Evolutionary conservation across 2,888 invertebrate genomes (phyloP), one percentile per base, ranked within the genome.

Genomic region (Ceramica pisi): DNA sequence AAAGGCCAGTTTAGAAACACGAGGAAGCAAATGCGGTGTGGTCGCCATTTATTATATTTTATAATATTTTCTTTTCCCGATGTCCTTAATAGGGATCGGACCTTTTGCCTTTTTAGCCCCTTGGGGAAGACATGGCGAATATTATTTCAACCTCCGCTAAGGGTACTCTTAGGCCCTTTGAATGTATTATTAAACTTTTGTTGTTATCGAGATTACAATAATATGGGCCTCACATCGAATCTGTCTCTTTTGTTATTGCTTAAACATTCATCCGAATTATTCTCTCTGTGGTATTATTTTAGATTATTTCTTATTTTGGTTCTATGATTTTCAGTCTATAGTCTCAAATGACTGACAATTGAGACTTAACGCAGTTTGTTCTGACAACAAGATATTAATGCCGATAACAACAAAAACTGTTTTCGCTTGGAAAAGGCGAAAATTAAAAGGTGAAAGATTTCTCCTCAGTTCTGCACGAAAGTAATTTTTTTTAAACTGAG

Each of bases 171-270:
- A 82, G 89, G 89, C 90, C 90, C 90, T 92, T 91, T 92, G 89
- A 92, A 92, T 91, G 92, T 93, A 90, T 91, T 93, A 92, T 92
- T 91, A 91, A 93, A 93, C 89, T 93, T 93, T 92, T 90, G 91
- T 91, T 93, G 92, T 91, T 92, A 91, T 90, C 90, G 86, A 89
- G 90, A 92, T 92, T 91, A 92, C 85, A 90, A 91, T 90, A 90
- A 91, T 91, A 90, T 87, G 86, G 87, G 84, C 74, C 82, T 85
- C 87, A 82, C 82, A 85, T 90, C 86, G 86, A 88, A 89, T 89
- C 82, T 87, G 83, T 87, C 81, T 85, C 80, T 81, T 89, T 87
- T 87, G 83, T 85, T 82, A 66, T 78, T 80, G 70, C 75, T 80
- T 75, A 82, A 72, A 59, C 62, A 59, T 73, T 80, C 44, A 74